Conservation (phyloP, 2,113 vertebrate species). For the Sylvietta virens region DNA sequence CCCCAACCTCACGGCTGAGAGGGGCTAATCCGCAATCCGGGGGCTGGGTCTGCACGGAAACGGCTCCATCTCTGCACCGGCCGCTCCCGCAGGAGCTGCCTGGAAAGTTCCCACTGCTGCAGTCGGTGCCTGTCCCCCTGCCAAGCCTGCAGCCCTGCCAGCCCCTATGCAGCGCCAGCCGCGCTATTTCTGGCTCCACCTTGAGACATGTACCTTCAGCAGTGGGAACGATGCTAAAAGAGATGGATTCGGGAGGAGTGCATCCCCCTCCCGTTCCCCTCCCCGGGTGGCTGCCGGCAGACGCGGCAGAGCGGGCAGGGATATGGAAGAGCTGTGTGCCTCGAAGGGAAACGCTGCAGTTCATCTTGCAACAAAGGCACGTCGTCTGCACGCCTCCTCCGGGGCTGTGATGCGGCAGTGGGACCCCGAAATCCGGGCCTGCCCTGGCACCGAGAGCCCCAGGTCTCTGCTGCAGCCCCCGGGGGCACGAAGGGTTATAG, state of each 20-base stretch:
- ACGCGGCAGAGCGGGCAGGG: not conserved
- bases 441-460: not conserved
- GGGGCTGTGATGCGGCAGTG: not conserved
- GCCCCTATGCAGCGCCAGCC: constrained; percentile 13
- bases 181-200: constrained; percentile 63
- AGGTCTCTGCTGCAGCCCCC: not conserved
- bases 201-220: constrained; percentile 40
- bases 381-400: not conserved
- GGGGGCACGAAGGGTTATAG: accelerated
- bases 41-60: not conserved
- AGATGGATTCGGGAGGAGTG: not conserved
- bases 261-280: not conserved
- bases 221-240: not conserved
- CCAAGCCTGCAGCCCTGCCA: constrained; percentile 51
- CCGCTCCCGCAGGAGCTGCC: not conserved
- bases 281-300: not conserved
- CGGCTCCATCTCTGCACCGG: accelerated
- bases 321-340: not conserved
- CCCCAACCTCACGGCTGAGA: not conserved
- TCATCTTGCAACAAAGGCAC: not conserved
- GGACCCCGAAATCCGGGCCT: not conserved
- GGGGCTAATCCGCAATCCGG: accelerated
- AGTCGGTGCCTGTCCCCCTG: constrained; percentile 40
- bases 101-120: constrained; percentile 55
- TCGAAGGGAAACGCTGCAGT: not conserved